Conservation (phyloP, 2,888 invertebrate genomes). For the Lepidochrysops patricia region DNA sequence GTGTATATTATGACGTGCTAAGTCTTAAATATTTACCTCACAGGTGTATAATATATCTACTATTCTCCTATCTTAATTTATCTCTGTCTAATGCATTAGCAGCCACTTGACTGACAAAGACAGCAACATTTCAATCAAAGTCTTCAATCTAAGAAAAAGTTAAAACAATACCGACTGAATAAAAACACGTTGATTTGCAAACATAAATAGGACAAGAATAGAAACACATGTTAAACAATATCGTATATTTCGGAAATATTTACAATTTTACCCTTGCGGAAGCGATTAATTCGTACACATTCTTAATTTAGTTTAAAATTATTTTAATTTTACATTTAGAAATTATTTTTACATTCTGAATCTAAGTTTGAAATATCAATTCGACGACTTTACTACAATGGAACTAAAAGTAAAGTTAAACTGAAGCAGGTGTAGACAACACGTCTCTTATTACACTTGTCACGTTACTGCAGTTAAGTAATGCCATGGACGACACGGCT, state of each 20-base stretch:
- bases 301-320: neutral
- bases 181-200: no score
- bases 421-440: neutral
- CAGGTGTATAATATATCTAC: no score
- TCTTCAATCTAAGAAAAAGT: no score
- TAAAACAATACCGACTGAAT: no score
- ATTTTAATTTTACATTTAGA: neutral
- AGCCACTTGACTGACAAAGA: no score
- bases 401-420: neutral
- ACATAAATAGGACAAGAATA: neutral
- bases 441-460: neutral
- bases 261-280: neutral
- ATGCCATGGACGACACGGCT: no score
- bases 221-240: neutral
- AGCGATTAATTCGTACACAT: neutral
- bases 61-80: no score
- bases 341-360: neutral
- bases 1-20: no score
- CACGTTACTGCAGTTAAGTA: neutral
- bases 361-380: no score
- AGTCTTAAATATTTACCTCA: no score
- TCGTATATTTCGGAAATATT: constrained; percentile 4
- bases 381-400: neutral
- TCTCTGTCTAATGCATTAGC: no score
- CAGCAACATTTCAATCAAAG: no score